Evolutionary conservation across 2,888 invertebrate species (phyloP).

Genomic region (Drosophila nr. perissopoda): DNA sequence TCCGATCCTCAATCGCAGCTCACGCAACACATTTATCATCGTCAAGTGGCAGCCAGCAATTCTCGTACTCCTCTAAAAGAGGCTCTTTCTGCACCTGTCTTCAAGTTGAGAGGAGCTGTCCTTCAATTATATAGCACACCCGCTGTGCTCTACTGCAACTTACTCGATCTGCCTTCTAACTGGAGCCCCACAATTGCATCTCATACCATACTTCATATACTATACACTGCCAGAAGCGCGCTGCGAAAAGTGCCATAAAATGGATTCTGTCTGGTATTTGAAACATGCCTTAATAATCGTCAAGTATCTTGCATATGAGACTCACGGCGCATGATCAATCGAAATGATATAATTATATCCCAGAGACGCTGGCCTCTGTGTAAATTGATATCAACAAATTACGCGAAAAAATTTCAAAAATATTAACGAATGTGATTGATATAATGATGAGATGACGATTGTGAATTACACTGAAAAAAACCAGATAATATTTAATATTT

Average conservation of each 20-base stretch:
- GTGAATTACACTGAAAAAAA: conserved; percentile 50
- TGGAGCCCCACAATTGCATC: conserved; percentile 44
- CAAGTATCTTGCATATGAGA: conserved; percentile 31
- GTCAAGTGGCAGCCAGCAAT: conserved; percentile 57
- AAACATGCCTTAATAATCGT: conserved; percentile 48
- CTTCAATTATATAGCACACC: conserved; percentile 79
- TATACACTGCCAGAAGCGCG: conserved; percentile 54
- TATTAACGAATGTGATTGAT: conserved; percentile 80
- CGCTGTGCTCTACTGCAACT: conserved; percentile 66
- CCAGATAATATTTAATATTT: background rate
- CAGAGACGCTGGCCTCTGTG: conserved; percentile 54
- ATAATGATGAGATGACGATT: conserved; percentile 76
- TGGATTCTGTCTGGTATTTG: conserved; percentile 50
- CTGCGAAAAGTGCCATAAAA: background rate
- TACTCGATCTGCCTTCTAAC: conserved; percentile 50
- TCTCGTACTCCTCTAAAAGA: conserved; percentile 2
- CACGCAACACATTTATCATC: conserved; percentile 75
- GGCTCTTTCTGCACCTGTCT: conserved; percentile 72
- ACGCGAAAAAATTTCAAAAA: conserved; percentile 79
- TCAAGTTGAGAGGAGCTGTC: conserved; percentile 51
- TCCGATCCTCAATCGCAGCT: conserved; percentile 57
- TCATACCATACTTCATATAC: background rate
- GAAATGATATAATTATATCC: conserved; percentile 79
- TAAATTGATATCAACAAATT: conserved; percentile 82
- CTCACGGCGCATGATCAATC: conserved; percentile 76